These are phyloP conservation scores for Aphyosemion australe DNA, from an alignment of 2,113 vertebrate genomes.

Conservation along the genomic window DNA sequence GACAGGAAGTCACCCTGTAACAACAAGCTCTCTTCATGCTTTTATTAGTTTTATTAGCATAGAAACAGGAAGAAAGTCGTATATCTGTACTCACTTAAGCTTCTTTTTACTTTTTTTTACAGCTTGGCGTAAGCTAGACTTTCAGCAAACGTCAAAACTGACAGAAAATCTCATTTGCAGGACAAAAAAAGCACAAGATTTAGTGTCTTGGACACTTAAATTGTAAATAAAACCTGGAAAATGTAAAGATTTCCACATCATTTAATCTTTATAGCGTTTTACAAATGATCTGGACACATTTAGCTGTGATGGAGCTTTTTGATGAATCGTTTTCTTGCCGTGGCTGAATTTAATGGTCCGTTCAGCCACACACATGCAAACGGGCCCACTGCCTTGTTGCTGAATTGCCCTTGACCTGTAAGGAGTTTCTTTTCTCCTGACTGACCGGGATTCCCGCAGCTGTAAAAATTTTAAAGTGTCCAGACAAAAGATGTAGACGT, in stretches of 20 bases:
- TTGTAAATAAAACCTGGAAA: conserved; percentile 62
- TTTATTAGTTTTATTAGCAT: conserved; percentile 6
- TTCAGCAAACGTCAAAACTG: conserved; percentile 12
- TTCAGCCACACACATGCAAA: conserved; percentile 36
- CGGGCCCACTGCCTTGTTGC: conserved; percentile 31
- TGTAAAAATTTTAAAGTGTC: conserved; percentile 75
- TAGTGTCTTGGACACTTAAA: conserved; percentile 49
- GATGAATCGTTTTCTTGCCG: too few relatives aligned
- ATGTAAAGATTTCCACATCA: conserved; percentile 14
- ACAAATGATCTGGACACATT: neutral
- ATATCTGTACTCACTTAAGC: conserved; percentile 23
- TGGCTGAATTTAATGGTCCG: conserved; percentile 20
- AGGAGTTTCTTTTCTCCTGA: conserved; percentile 56
- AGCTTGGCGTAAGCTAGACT: conserved; percentile 12
- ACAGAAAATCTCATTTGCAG: conserved; percentile 55
- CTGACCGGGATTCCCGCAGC: conserved; percentile 72
- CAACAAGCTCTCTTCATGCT: conserved; percentile 7
- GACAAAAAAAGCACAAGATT: conserved; percentile 51
- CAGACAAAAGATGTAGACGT: conserved; percentile 71
- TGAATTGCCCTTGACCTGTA: conserved; percentile 69
- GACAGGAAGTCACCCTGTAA: conserved; percentile 1
- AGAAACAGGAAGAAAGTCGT: conserved; percentile 39
- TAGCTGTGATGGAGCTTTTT: too few relatives aligned
- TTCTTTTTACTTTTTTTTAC: conserved; percentile 26
- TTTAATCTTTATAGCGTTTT: neutral